These are phyloP conservation scores for Cololabis saira DNA, from an alignment of 2,113 vertebrate genomes.

Conservation along the genomic window DNA sequence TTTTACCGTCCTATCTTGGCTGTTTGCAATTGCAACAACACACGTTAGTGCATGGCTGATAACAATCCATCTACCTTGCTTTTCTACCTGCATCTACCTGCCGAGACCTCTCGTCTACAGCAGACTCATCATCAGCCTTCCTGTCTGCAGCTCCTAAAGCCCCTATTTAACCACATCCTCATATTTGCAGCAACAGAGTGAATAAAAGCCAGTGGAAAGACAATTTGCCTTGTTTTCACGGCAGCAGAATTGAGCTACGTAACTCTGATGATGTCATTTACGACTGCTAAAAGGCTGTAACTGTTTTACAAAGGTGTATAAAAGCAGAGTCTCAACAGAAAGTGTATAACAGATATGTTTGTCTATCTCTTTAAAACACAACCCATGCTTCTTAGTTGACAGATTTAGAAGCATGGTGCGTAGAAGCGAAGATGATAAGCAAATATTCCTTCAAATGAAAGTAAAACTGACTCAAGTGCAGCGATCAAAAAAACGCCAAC, in stretches of 20 bases:
- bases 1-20: slow-evolving; percentile 20
- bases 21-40: slow-evolving; percentile 70
- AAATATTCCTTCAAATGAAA: no score
- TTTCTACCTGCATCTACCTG: slow-evolving; percentile 47
- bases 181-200: slow-evolving; percentile 40
- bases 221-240: slow-evolving; percentile 18
- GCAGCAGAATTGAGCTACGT: slow-evolving; percentile 15
- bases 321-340: no score
- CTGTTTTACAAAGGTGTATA: no score
- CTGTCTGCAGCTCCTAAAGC: slow-evolving; percentile 13
- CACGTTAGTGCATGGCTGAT: slow-evolving; percentile 42
- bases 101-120: background rate
- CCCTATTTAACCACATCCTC: slow-evolving; percentile 19
- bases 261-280: background rate
- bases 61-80: slow-evolving; percentile 53
- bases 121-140: slow-evolving; percentile 3
- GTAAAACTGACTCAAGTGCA: no score
- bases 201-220: slow-evolving; percentile 10
- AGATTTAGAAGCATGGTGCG: no score
- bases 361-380: no score
- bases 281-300: background rate
- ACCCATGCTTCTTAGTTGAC: no score
- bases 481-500: no score
- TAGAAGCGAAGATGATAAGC: no score
- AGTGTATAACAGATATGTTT: no score